Percentiles rank a stretch among this genome's conserved stretches.
Conservation (phyloP, 2,888 invertebrate species). For the Drosophila trichaetosa region DNA sequence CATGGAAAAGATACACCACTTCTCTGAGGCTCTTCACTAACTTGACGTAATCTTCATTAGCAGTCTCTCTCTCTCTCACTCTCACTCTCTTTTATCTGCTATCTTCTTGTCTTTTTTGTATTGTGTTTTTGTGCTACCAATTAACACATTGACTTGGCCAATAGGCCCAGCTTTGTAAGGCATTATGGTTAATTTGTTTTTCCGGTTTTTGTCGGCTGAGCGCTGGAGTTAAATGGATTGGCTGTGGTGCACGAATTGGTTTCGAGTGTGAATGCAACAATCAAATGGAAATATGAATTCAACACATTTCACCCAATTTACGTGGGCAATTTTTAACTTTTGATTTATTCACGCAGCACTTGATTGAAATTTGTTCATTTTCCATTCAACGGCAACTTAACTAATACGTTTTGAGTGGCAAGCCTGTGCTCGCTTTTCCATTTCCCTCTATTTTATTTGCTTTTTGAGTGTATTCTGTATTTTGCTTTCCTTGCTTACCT, state of each 20-base stretch:
- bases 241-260: conserved; percentile 11
- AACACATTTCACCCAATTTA: conserved; percentile 3
- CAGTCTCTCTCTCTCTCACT: conserved; percentile 1
- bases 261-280: conserved; percentile 1
- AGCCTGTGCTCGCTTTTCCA: background rate
- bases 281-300: background rate
- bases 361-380: conserved; percentile 1
- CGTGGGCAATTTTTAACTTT: background rate
- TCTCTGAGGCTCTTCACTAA: background rate
- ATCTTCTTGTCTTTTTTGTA: background rate
- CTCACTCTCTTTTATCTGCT: background rate
- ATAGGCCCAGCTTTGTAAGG: conserved; percentile 15
- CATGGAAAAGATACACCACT: conserved; percentile 2
- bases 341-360: conserved; percentile 3
- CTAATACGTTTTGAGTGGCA: conserved; percentile 16
- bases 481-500: background rate
- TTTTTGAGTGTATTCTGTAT: background rate
- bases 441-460: background rate
- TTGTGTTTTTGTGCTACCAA: conserved; percentile 6
- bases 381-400: conserved; percentile 3
- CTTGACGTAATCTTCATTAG: conserved; percentile 20
- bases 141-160: conserved; percentile 29
- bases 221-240: conserved; percentile 13
- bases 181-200: conserved; percentile 13
- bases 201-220: background rate